Evolutionary conservation across 2,113 vertebrate species (phyloP).

Genomic region (Athene cunicularia): DNA sequence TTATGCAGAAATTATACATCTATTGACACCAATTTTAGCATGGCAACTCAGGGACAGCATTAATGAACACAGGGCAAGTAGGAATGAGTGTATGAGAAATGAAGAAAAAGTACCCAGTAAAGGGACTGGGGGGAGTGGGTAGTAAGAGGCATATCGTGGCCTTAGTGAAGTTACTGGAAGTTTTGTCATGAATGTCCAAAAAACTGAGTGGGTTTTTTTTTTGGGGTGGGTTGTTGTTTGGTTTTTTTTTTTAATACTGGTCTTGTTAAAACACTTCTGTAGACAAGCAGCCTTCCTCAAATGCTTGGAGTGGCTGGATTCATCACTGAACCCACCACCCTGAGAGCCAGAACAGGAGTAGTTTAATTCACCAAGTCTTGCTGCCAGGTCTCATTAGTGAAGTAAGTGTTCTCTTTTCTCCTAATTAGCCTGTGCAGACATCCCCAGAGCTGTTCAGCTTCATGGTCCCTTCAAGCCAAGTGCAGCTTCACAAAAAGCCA

Average conservation of each 20-base stretch:
- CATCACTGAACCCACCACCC: not conserved
- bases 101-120: not conserved
- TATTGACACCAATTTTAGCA: not conserved
- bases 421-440: not conserved
- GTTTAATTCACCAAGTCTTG: not conserved
- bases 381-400: not conserved
- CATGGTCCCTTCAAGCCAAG: not conserved
- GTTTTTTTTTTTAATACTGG: not conserved
- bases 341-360: not conserved
- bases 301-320: not conserved
- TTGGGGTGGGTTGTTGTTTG: no score
- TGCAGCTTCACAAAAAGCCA: not conserved
- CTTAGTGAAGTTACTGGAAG: not conserved
- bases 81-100: not conserved
- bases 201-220: not conserved
- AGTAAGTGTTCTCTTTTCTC: not conserved
- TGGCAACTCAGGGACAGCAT: not conserved
- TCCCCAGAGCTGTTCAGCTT: not conserved
- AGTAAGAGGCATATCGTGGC: not conserved
- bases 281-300: not conserved
- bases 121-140: not conserved
- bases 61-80: not conserved
- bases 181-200: not conserved
- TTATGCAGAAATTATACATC: constrained; percentile 19
- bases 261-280: not conserved